Evolutionary conservation across 2,888 invertebrate species (phyloP).

Genomic region (Digitonthophagus gazella): DNA sequence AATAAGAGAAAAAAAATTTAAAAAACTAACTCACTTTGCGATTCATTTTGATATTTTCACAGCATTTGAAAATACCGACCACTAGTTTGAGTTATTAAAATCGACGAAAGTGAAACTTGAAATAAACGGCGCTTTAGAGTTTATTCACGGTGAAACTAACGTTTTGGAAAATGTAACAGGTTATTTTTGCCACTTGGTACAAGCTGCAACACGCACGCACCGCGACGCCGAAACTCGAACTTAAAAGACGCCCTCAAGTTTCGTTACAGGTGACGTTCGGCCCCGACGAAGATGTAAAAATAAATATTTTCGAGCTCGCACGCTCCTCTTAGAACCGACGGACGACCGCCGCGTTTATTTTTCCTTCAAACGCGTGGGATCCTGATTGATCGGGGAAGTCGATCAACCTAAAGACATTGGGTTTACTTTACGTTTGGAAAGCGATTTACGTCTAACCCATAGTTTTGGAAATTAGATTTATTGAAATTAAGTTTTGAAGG

Average conservation of each 20-base stretch:
- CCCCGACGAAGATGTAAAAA: not conserved
- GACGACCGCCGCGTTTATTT: not conserved
- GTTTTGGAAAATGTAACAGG: not conserved
- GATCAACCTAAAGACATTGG: not conserved
- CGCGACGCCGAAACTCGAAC: not conserved
- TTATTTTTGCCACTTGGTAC: not conserved
- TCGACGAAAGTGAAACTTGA: not conserved
- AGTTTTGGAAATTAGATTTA: too few species aligned
- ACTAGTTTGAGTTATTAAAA: too few species aligned
- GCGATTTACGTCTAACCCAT: too few species aligned
- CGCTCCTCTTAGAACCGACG: not conserved
- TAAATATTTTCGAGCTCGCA: not conserved
- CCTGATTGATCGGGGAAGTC: not conserved
- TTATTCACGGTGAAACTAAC: not conserved
- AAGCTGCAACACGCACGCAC: not conserved
- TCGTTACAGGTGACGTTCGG: not conserved
- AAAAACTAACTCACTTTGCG: not conserved
- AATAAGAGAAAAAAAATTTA: not conserved
- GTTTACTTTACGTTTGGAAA: too few species aligned
- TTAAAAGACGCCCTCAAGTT: not conserved
- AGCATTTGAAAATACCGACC: not conserved
- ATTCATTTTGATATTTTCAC: not conserved
- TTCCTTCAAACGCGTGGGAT: not conserved
- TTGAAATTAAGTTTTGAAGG: too few species aligned
- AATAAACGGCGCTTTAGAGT: not conserved